Base-by-base conservation (phyloP, 1,140 invertebrate genomes). In the Trachelipus rathkii region DNA sequence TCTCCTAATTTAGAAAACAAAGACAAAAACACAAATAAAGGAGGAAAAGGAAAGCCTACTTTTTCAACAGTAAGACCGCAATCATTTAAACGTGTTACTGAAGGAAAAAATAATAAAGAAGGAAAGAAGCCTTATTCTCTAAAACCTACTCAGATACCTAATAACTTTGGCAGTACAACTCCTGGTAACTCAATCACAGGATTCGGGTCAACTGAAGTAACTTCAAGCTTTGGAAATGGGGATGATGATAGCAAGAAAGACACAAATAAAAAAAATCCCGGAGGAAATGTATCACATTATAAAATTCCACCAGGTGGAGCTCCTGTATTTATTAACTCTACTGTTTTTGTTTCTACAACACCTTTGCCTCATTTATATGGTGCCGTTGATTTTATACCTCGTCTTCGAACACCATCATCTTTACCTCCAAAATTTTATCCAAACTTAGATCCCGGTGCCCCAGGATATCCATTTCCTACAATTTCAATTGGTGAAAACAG, bases 281-380 rank as follows among this genome's bases (percentile, higher is more conserved):
- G 33, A 33, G 33, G 2, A 33, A 33, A 33, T 33, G 33, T 6
- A 6, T 33, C 33, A 33, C 33, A 1, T 33, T 33, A 33, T 33
- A 33, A 33, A 33, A 33, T 33, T 33, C 33, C 74, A 7, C 74
- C 78, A 0, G 45, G 50, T 24, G 66, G 71, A 13, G 72, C 78
- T 23, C 74, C 78, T 33, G 74, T 76, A 10, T 73, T 73, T 33
- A 76, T 76, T 19, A 76, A 74, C 71, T 76, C 74, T 8, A 79
- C 78, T 24, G 77, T 76, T 7, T 76, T 72, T 71, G 71, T 79
- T 23, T 76, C 74, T 10, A 79, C 74, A 15, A 74, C 78, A 9
- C 71, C 74, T 24, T 21, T 76, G 10, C 71, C 78, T 9, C 50
- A 73, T 15, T 45, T 76, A 60, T 23, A 76, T 13, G 45, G n/a